phyloP scores from a whole-genome alignment of 2,797 vertebrate genomes.

The Acipenser ruthenus region DNA sequence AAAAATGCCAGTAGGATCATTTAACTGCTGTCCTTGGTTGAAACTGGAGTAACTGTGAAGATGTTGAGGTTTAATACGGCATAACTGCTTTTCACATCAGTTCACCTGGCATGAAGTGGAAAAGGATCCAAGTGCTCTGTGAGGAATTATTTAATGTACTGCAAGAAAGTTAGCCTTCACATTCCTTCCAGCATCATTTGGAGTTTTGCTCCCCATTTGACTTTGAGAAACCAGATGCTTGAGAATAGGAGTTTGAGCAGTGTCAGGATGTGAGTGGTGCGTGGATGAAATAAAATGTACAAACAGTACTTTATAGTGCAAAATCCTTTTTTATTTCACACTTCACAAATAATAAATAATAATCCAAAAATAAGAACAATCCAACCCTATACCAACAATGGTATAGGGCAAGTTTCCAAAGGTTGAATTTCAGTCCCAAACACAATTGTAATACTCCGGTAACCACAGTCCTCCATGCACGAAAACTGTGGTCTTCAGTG shows the following conservation, averaged over 20 bases:
- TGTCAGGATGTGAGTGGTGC: too few species aligned
- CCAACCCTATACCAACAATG: too few species aligned
- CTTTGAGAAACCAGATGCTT: constrained; percentile 27
- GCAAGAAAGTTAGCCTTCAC: constrained; percentile 9
- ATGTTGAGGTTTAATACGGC: constrained; percentile 3
- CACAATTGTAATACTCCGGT: too few species aligned
- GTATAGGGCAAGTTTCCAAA: too few species aligned
- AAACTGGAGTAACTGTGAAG: neutral
- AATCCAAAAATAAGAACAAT: too few species aligned
- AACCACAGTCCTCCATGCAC: too few species aligned
- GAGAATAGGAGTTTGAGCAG: neutral
- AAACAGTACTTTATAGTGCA: too few species aligned
- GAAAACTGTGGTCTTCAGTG: too few species aligned
- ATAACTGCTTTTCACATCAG: constrained; percentile 18
- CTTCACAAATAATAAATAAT: too few species aligned
- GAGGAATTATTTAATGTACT: constrained; percentile 5
- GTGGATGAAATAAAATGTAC: too few species aligned
- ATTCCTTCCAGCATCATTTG: constrained; percentile 12
- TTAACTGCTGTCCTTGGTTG: neutral
- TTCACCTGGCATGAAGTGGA: neutral
- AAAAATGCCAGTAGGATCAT: neutral
- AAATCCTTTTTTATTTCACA: too few species aligned
- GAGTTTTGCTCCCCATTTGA: constrained; percentile 8
- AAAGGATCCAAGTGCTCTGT: constrained; percentile 4
- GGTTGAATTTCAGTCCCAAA: too few species aligned